These are phyloP conservation scores for Tillus elongatus DNA, from an alignment of 2,888 invertebrate species.

Conservation along the genomic window DNA sequence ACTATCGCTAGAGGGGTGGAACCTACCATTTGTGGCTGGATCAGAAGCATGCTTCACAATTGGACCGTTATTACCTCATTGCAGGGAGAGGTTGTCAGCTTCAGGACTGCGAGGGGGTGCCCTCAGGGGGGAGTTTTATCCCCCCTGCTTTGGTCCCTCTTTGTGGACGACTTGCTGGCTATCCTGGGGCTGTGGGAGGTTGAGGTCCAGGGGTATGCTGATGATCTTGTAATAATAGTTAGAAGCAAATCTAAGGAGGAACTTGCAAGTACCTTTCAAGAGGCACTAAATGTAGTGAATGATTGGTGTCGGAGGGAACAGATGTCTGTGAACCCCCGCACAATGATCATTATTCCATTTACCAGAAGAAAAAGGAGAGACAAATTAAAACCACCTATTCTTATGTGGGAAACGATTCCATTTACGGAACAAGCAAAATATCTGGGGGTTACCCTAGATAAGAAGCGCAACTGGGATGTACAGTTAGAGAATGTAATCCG, in stretches of 20 bases:
- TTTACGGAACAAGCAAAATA: too few relatives aligned
- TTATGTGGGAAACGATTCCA: too few relatives aligned
- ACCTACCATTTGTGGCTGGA: background rate
- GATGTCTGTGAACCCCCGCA: conserved; percentile 1
- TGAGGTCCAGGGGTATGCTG: background rate
- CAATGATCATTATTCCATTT: too few relatives aligned
- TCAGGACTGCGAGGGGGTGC: background rate
- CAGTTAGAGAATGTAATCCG: too few relatives aligned
- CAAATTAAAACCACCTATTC: too few relatives aligned
- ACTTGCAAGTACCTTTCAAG: conserved; percentile 2
- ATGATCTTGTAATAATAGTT: background rate
- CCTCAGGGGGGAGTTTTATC: background rate
- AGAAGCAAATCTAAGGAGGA: too few relatives aligned
- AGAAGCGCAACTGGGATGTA: too few relatives aligned
- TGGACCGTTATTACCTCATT: too few relatives aligned
- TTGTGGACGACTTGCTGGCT: conserved; percentile 1
- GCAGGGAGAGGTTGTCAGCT: background rate
- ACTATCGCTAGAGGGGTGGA: background rate
- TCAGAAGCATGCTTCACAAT: too few relatives aligned
- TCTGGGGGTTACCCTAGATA: too few relatives aligned
- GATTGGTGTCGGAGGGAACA: background rate
- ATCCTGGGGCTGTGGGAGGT: background rate
- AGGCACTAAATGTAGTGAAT: background rate
- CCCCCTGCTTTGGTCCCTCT: conserved; percentile 1
- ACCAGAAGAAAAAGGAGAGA: too few relatives aligned